Base-by-base conservation (phyloP, 2,113 vertebrate genomes). In the Lathamus discolor region DNA sequence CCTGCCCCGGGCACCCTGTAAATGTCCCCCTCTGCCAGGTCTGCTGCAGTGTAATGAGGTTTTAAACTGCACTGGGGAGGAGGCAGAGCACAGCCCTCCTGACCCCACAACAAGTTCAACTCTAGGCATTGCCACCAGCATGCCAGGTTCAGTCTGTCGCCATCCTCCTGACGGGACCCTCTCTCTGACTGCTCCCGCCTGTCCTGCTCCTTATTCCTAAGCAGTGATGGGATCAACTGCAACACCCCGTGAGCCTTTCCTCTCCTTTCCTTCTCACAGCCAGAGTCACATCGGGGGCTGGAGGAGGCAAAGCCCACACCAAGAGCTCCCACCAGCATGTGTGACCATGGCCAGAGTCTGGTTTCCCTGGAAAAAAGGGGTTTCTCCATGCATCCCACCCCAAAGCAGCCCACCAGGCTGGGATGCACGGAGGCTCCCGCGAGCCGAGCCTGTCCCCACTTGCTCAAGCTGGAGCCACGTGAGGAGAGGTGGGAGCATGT, bases 201-300 rank as follows among this genome's bases (percentile, higher is more conserved):
- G 0, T 51, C 48, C 70, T 55, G 16, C 29, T 77, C 49, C 39
- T 63, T n/a, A 22, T 59, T 75, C 62, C 85, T 11, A 20, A n/a
- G 64, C 35, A 57, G 6, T 0, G 0, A 8, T 0, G 3, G 69
- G 69, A 78, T 37, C 0, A 7, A 5, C 41, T 7, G 8, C 22
- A 41, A n/a, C n/a, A 52, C 44, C 39, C 33, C 3, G 0, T 0
- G 0, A 67, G 8, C 24, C 5, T n/a, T 73, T n/a, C 57, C 51
- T 49, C 20, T 37, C 23, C 41, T 52, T 75, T 31, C 17, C 51
- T 70, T 35, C 64, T 35, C 10, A 19, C 28, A 39, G 27, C 8
- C 41, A 29, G 43, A 15, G 54, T 13, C 73, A 13, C 33, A 1
- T 10, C 52, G 0, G 1, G 49, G 43, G 13, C 3, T 51, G 39